These are phyloP conservation scores for Zaprionus taronus DNA, from an alignment of 1,140 invertebrate species.

Conservation along the genomic window DNA sequence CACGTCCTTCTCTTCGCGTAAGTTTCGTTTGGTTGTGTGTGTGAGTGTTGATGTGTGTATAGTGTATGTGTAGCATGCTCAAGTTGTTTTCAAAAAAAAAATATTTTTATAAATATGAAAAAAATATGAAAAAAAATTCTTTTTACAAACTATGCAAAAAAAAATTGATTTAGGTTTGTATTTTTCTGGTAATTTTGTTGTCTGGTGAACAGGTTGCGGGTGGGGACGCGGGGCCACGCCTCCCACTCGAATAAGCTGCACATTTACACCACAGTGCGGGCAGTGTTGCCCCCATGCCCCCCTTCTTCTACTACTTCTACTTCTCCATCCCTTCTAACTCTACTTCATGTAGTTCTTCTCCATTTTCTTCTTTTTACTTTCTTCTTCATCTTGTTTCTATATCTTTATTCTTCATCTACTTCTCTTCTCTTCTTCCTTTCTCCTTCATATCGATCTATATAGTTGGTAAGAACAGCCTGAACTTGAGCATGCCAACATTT, in stretches of 20 bases:
- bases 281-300: conserved; percentile 29
- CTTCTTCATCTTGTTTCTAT: background rate
- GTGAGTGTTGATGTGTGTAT: conserved; percentile 18
- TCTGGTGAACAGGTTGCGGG: conserved; percentile 32
- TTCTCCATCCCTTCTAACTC: background rate
- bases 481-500: conserved; percentile 57
- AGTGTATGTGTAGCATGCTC: conserved; percentile 43
- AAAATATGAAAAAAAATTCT: conserved; percentile 52
- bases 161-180: conserved; percentile 27
- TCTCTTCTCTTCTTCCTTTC: background rate
- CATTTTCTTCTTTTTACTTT: background rate
- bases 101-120: conserved; percentile 47
- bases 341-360: too few species aligned
- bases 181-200: conserved; percentile 50
- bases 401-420: background rate
- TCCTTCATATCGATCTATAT: conserved; percentile 14
- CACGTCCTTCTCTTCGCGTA: conserved; percentile 36
- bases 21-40: conserved; percentile 5
- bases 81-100: conserved; percentile 40
- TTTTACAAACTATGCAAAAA: conserved; percentile 49
- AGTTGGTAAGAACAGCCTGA: conserved; percentile 58
- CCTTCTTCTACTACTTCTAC: conserved; percentile 3
- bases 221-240: conserved; percentile 4
- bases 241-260: conserved; percentile 34
- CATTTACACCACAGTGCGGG: conserved; percentile 19